Percentiles rank a stretch among this genome's conserved stretches.
Evolutionary conservation across 2,888 invertebrate genomes (phyloP).

Genomic region (Pseudoips prasinana): DNA sequence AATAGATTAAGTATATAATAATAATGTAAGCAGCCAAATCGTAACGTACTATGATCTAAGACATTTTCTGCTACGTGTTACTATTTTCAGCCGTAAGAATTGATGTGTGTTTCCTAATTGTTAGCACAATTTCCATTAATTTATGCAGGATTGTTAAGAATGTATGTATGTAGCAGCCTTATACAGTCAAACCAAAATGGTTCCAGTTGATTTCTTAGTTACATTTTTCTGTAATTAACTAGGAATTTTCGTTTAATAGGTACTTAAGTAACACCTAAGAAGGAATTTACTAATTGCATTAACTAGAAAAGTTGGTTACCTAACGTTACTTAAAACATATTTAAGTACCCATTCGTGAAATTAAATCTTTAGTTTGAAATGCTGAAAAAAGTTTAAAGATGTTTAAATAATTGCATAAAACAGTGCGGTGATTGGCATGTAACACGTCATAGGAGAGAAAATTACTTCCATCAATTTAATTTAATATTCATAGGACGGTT

Average conservation of each 20-base stretch:
- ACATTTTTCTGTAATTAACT: constrained; percentile 12
- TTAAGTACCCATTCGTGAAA: too few relatives aligned
- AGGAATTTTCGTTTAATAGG: constrained; percentile 20
- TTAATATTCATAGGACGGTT: constrained; percentile 50
- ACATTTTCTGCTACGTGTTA: too few relatives aligned
- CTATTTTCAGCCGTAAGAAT: too few relatives aligned
- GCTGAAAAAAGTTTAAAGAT: constrained; percentile 2
- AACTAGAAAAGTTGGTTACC: constrained; percentile 8
- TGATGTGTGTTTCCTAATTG: too few relatives aligned
- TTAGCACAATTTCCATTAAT: too few relatives aligned
- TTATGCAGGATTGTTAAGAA: too few relatives aligned
- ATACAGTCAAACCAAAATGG: not conserved
- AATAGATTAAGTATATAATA: too few relatives aligned
- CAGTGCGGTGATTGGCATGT: constrained; percentile 10
- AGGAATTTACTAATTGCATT: constrained; percentile 6
- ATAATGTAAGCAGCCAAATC: too few relatives aligned
- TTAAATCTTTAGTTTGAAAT: too few relatives aligned
- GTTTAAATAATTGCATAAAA: constrained; percentile 10
- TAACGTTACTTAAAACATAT: too few relatives aligned
- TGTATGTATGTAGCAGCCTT: too few relatives aligned
- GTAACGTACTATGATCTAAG: too few relatives aligned
- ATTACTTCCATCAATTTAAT: constrained; percentile 29
- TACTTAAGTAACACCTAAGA: constrained; percentile 20
- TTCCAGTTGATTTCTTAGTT: constrained; percentile 6
- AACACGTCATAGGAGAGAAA: constrained; percentile 28